A percentile compares a stretch with the other conserved stretches of the same genome.
phyloP scores from a whole-genome alignment of 2,888 invertebrate genomes.

The Meteorus colon region DNA sequence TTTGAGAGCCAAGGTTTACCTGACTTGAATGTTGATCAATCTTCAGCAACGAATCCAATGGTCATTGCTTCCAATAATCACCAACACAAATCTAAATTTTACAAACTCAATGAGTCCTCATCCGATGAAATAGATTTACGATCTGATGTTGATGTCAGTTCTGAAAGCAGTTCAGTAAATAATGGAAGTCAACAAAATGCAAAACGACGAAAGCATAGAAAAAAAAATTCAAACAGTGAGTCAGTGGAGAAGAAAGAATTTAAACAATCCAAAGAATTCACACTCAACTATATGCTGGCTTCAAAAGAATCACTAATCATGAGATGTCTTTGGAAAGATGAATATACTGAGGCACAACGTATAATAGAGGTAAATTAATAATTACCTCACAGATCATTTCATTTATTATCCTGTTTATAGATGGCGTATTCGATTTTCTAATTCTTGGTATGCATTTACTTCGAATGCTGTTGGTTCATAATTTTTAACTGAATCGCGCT shows the following conservation, averaged over 20 bases:
- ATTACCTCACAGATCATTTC: too few species aligned
- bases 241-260: slow-evolving; percentile 45
- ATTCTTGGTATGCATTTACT: slow-evolving; percentile 76
- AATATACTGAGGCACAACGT: slow-evolving; percentile 84
- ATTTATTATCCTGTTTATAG: slow-evolving; percentile 63
- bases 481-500: slow-evolving; percentile 57
- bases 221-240: slow-evolving; percentile 35
- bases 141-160: slow-evolving; percentile 60
- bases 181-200: slow-evolving; percentile 72
- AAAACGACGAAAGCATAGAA: slow-evolving; percentile 71
- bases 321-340: slow-evolving; percentile 83
- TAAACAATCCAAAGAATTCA: slow-evolving; percentile 68
- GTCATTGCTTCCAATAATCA: background rate
- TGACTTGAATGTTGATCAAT: slow-evolving; percentile 54
- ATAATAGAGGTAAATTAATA: slow-evolving; percentile 81
- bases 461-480: slow-evolving; percentile 77
- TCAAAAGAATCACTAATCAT: slow-evolving; percentile 85
- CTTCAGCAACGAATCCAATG: background rate
- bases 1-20: slow-evolving; percentile 73
- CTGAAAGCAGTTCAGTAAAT: slow-evolving; percentile 68
- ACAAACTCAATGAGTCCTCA: slow-evolving; percentile 56
- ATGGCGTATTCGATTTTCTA: slow-evolving; percentile 76
- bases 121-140: slow-evolving; percentile 57
- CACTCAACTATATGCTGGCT: slow-evolving; percentile 83
- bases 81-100: slow-evolving; percentile 54